These are phyloP conservation scores for Aphelinus certus DNA, from an alignment of 1,140 invertebrate species.

Conservation along the genomic window DNA sequence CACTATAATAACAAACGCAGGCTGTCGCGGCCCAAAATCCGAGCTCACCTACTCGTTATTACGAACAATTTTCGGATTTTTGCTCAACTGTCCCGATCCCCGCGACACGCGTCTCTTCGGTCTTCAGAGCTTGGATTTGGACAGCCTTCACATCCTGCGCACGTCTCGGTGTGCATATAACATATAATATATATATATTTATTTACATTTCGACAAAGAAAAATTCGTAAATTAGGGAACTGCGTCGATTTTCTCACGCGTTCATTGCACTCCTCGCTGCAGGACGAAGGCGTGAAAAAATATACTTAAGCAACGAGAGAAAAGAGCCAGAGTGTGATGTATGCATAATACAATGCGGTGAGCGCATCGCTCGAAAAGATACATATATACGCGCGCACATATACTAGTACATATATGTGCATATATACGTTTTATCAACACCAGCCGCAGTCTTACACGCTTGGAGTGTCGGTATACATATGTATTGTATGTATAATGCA, in stretches of 20 bases:
- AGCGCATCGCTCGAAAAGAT: constrained; percentile 37
- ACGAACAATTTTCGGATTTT: background rate
- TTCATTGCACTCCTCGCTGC: constrained; percentile 18
- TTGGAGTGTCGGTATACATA: constrained; percentile 58
- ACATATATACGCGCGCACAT: constrained; percentile 43
- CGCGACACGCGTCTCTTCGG: background rate
- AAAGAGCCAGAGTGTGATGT: background rate
- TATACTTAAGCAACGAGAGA: background rate
- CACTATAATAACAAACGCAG: constrained; percentile 50
- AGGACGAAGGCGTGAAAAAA: background rate
- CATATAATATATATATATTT: too few relatives aligned
- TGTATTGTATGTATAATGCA: constrained; percentile 47
- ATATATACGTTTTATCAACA: constrained; percentile 47
- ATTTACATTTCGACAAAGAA: background rate
- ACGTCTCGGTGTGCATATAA: constrained; percentile 14
- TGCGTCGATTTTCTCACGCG: constrained; percentile 16
- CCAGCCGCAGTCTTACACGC: constrained; percentile 56
- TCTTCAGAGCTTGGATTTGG: constrained; percentile 32
- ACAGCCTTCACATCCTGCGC: constrained; percentile 20
- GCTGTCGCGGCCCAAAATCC: constrained; percentile 27
- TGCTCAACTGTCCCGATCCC: background rate
- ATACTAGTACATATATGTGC: constrained; percentile 47
- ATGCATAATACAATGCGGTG: constrained; percentile 18
- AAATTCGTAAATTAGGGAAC: constrained; percentile 18
- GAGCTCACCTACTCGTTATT: constrained; percentile 4